Evolutionary conservation across 2,113 vertebrate genomes (phyloP).

Genomic region (Misgurnus mizolepis): DNA sequence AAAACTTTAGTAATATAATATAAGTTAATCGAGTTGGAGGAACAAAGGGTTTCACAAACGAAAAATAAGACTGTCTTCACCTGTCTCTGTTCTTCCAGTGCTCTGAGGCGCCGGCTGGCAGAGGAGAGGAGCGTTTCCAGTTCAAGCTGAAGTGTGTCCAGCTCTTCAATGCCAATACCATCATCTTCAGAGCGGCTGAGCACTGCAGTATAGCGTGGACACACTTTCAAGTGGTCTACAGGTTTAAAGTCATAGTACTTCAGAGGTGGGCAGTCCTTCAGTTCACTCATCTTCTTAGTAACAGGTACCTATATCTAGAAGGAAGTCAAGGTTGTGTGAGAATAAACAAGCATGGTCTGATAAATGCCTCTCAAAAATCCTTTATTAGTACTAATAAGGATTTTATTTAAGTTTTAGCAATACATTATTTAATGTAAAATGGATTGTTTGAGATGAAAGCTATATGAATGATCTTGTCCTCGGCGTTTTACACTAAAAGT

Average conservation of each 20-base stretch:
- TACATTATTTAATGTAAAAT: background rate
- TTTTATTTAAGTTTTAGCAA: too few species aligned
- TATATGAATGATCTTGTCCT: background rate
- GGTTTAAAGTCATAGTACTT: constrained; percentile 99
- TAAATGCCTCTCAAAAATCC: too few species aligned
- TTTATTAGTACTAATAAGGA: too few species aligned
- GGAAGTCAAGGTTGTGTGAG: background rate
- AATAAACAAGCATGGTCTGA: background rate
- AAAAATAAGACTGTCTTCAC: constrained; percentile 62
- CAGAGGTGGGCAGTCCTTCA: constrained; percentile 96
- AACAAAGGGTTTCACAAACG: background rate
- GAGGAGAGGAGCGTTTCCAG: constrained; percentile 95
- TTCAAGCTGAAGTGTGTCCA: constrained; percentile 96
- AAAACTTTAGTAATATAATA: background rate
- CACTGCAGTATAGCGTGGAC: constrained; percentile 94
- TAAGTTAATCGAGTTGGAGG: background rate
- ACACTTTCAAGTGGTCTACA: constrained; percentile 93
- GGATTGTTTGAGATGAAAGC: background rate
- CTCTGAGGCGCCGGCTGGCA: constrained; percentile 89
- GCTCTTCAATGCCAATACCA: constrained; percentile 96
- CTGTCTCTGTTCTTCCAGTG: constrained; percentile 96
- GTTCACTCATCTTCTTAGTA: constrained; percentile 84
- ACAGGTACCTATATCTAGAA: constrained; percentile 43
- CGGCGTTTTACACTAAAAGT: background rate
- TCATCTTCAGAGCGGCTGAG: constrained; percentile 95